These are phyloP conservation scores for Atlantisia rogersi DNA, from an alignment of 2,113 vertebrate species.

Conservation along the genomic window DNA sequence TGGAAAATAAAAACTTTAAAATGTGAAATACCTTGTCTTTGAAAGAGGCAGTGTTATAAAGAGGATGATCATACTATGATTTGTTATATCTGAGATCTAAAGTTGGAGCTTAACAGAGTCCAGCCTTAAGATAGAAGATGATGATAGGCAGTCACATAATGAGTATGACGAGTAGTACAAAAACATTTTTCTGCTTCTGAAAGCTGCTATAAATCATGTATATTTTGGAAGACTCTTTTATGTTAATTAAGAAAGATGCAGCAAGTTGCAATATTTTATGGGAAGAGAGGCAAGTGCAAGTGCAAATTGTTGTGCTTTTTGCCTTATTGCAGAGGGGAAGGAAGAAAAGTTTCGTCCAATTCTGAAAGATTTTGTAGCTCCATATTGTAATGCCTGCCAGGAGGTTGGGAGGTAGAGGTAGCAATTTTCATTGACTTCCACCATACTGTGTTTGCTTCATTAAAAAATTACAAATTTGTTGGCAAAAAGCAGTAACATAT, in stretches of 20 bases:
- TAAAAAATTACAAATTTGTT: slow-evolving; percentile 71
- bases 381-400: slow-evolving; percentile 28
- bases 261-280: slow-evolving; percentile 41
- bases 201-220: slow-evolving; percentile 58
- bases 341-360: slow-evolving; percentile 50
- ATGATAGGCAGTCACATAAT: slow-evolving; percentile 25
- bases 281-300: slow-evolving; percentile 23
- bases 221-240: slow-evolving; percentile 45
- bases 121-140: neutral
- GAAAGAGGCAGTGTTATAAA: neutral
- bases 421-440: slow-evolving; percentile 62
- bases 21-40: neutral
- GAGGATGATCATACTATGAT: neutral
- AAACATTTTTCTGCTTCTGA: slow-evolving; percentile 48
- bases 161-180: neutral
- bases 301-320: slow-evolving; percentile 63
- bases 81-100: neutral
- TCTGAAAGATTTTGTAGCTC: slow-evolving; percentile 30
- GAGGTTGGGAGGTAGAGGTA: slow-evolving; percentile 64
- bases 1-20: neutral
- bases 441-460: slow-evolving; percentile 70
- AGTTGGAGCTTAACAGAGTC: neutral
- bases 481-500: slow-evolving; percentile 69
- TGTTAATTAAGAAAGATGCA: slow-evolving; percentile 58
- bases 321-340: slow-evolving; percentile 21